A percentile compares a stretch with the other conserved stretches of the same genome.
phyloP scores from a whole-genome alignment of 2,888 invertebrate species.

The Hypercompe scribonia region DNA sequence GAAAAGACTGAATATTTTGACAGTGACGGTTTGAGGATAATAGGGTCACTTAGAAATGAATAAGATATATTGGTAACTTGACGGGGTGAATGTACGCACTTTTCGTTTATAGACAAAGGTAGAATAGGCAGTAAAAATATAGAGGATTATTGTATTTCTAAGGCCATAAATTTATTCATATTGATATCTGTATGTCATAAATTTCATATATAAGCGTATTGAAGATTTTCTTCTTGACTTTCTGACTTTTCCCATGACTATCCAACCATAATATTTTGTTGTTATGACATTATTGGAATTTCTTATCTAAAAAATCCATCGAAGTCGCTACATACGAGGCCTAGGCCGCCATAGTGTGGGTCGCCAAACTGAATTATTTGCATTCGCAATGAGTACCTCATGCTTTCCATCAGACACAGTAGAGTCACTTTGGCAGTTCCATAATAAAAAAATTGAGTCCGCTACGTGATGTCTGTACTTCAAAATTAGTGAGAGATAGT shows the following conservation, averaged over 20 bases:
- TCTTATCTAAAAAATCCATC: not conserved
- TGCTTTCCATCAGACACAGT: too few relatives aligned
- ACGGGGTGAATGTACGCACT: not conserved
- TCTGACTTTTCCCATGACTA: not conserved
- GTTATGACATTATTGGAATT: not conserved
- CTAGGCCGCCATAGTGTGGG: too few relatives aligned
- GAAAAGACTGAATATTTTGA: not conserved
- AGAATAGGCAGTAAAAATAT: not conserved
- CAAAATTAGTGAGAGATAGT: not conserved
- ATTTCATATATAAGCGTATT: not conserved
- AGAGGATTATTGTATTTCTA: not conserved
- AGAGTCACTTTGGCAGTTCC: too few relatives aligned
- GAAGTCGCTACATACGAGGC: not conserved
- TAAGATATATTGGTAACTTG: not conserved
- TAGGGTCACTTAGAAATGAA: conserved; percentile 2
- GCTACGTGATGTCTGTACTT: not conserved
- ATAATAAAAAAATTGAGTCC: too few relatives aligned
- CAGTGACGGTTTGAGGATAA: not conserved
- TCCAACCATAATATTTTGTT: not conserved
- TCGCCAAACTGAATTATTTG: too few relatives aligned
- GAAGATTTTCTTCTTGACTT: too few relatives aligned
- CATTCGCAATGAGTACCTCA: too few relatives aligned
- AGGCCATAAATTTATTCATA: not conserved
- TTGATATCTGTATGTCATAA: not conserved
- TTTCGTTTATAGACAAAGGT: not conserved